Conservation (phyloP, 2,113 vertebrate genomes). For the Ifrita kowaldi region DNA sequence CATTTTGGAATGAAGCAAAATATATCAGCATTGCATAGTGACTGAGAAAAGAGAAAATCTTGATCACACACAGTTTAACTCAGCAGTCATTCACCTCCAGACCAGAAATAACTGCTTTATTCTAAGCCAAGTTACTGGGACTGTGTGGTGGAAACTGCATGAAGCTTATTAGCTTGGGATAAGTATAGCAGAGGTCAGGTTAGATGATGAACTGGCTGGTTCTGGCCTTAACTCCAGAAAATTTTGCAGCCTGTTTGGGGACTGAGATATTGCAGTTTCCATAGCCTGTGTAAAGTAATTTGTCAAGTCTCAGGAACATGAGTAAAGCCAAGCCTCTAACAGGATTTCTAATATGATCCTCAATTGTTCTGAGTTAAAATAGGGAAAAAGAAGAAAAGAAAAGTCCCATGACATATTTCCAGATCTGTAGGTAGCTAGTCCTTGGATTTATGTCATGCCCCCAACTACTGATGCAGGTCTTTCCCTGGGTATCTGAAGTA, state of each 20-base stretch:
- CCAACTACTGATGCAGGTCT: background rate
- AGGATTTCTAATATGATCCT: background rate
- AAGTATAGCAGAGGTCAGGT: background rate
- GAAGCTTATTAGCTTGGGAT: background rate
- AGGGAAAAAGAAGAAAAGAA: background rate
- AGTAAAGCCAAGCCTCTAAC: background rate
- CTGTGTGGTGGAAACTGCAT: background rate
- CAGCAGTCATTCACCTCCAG: background rate
- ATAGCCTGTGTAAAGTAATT: background rate
- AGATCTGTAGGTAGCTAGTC: background rate
- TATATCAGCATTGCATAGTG: background rate
- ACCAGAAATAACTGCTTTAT: background rate
- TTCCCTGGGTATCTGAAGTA: background rate
- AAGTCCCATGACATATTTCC: background rate
- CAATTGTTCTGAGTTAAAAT: background rate
- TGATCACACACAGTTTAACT: background rate
- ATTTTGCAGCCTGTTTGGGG: background rate
- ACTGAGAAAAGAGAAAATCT: constrained; percentile 7
- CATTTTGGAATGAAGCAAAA: background rate
- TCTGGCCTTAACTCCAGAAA: background rate
- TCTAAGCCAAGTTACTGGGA: background rate
- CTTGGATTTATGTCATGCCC: background rate
- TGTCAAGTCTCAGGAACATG: background rate
- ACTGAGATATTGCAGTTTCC: background rate
- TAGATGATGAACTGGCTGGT: background rate